These are phyloP conservation scores for Sorex araneus DNA, from an alignment of 2,113 vertebrate species.

Conservation along the genomic window DNA sequence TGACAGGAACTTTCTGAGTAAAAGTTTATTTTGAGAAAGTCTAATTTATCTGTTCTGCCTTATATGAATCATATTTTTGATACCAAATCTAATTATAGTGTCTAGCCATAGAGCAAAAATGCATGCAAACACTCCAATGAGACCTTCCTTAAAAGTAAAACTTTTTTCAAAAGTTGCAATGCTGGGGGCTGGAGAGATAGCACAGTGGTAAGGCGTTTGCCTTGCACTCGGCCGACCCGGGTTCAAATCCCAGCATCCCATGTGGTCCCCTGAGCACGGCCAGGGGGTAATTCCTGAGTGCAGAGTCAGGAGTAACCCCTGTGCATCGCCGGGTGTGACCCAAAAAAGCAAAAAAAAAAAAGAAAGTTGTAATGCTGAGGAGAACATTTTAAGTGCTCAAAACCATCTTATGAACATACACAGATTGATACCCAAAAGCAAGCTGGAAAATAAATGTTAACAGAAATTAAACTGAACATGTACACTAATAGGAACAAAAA, in stretches of 20 bases:
- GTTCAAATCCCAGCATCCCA: too few species aligned
- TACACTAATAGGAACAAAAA: slow-evolving; percentile 8
- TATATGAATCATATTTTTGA: neutral
- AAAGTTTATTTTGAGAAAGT: neutral
- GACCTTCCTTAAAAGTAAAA: neutral
- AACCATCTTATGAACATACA: neutral
- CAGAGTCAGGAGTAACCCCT: too few species aligned
- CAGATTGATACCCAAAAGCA: neutral
- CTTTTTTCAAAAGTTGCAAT: slow-evolving; percentile 2
- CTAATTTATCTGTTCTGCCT: neutral
- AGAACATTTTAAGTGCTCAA: neutral
- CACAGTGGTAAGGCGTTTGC: too few species aligned
- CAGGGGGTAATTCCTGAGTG: too few species aligned
- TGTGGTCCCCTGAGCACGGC: too few species aligned
- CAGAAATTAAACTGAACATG: slow-evolving; percentile 17
- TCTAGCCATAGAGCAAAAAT: neutral
- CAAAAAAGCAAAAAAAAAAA: too few species aligned
- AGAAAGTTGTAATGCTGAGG: slow-evolving; percentile 36
- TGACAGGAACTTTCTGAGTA: neutral
- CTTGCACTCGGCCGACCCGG: too few species aligned
- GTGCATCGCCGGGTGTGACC: too few species aligned
- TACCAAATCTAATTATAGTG: neutral
- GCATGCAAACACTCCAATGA: neutral
- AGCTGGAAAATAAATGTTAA: neutral
- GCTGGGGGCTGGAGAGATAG: too few species aligned